Percentiles rank a stretch among this genome's conserved stretches.
These are phyloP conservation scores for Sminthurides bifidus DNA, from an alignment of 1,140 invertebrate species.

Conservation along the genomic window DNA sequence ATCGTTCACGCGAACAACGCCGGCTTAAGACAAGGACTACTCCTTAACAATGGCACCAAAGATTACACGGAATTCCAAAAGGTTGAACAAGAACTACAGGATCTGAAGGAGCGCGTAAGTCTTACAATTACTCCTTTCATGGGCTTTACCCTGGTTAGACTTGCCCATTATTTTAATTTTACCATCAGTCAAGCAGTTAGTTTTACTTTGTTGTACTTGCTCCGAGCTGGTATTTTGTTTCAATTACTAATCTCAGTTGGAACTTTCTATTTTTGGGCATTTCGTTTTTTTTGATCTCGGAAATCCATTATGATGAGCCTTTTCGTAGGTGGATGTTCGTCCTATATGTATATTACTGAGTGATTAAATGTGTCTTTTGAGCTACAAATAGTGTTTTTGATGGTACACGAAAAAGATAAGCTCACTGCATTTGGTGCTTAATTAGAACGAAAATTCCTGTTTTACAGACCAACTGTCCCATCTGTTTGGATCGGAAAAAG, in stretches of 20 bases:
- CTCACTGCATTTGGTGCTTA: background rate
- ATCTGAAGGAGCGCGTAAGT: constrained; percentile 88
- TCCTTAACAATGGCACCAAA: constrained; percentile 74
- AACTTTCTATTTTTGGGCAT: no score
- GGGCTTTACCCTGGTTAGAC: background rate
- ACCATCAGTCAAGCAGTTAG: background rate
- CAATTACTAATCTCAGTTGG: background rate
- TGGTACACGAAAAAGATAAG: no score
- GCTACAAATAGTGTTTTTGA: no score
- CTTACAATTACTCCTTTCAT: background rate
- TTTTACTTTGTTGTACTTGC: no score
- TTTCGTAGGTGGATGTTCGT: no score
- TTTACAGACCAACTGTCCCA: constrained; percentile 90
- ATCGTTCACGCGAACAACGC: constrained; percentile 26
- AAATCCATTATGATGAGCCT: no score
- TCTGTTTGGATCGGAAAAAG: constrained; percentile 90
- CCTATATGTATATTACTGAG: no score
- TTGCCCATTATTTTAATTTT: background rate
- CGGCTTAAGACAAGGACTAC: constrained; percentile 20
- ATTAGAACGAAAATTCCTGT: background rate
- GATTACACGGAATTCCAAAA: constrained; percentile 78
- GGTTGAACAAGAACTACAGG: constrained; percentile 87
- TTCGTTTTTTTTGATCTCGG: no score
- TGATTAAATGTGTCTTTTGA: no score
- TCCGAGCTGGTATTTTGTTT: background rate